phyloP scores from a whole-genome alignment of 2,113 vertebrate genomes.

The Choloepus hoffmanni region DNA sequence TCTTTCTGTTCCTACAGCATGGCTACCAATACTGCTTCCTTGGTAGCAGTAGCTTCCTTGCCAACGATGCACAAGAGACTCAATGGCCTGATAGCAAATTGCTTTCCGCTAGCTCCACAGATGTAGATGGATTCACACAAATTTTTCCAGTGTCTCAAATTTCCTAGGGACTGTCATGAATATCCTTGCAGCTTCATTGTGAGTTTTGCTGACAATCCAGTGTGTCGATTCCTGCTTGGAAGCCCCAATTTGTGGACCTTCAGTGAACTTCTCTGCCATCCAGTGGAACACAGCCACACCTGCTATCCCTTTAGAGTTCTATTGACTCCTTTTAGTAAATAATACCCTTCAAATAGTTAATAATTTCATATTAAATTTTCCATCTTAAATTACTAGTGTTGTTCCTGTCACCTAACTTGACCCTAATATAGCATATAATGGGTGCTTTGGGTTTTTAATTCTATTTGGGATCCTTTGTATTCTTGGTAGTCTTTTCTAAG shows the following conservation, averaged over 20 bases:
- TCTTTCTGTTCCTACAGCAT: background rate
- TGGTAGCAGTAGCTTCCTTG: background rate
- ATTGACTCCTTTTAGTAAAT: background rate
- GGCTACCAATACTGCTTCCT: background rate
- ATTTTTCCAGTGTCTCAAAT: background rate
- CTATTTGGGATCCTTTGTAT: background rate
- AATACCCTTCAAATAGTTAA: background rate
- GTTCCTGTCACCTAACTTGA: background rate
- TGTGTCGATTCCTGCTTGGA: background rate
- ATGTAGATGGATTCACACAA: background rate
- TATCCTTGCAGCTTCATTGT: background rate
- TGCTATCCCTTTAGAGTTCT: background rate
- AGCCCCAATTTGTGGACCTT: accelerated
- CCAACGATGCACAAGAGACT: background rate
- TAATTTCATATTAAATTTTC: background rate
- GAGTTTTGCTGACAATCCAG: too few relatives aligned
- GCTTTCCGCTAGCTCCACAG: background rate
- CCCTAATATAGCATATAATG: background rate
- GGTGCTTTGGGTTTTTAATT: background rate
- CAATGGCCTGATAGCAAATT: background rate
- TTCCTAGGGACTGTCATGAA: background rate
- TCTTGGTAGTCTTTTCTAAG: background rate
- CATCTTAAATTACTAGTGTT: background rate
- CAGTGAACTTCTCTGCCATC: too few relatives aligned
- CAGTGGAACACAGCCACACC: accelerated